Evolutionary conservation across 2,888 invertebrate species (phyloP), one percentile per base, ranked within the genome.

Genomic region (Scrobipalpa atriplicella): DNA sequence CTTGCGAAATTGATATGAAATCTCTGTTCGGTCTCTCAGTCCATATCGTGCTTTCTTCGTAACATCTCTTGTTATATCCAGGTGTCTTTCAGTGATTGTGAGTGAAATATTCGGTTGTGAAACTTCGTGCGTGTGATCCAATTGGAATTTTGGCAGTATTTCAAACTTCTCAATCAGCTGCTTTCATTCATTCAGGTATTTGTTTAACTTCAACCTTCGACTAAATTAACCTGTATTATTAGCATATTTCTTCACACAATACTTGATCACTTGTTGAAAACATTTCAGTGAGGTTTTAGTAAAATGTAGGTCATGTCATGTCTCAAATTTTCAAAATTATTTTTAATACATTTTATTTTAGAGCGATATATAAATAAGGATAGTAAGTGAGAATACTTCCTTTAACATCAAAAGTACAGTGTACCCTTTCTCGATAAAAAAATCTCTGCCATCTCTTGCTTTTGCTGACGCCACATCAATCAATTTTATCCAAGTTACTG

Each of bases 1-100:
- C 82, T 84, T 86, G 87, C 81, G 85, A 88, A 89, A 88, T 88
- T 86, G 82, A 85, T 85, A 80, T 85, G 85, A 87, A 85, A 87
- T 87, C 80, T 85, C 79, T 78, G 72, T 75, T 77, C 77, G 77
- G 78, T 78, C 79, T 73, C 62, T 69, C 65, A 67, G 65, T 69
- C 79, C 78, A 77, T 77, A 75, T 76, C 70, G 75, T 74, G 72
- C 74, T 77, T 80, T 81, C 72, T 73, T 75, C 16, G 66, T 39
- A 38, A 41, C 51, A 64, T 68, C 66, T 64, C 18, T 66, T 63
- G 68, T 52, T 51, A 52, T n/a, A 64, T 18, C 38, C 39, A 43
- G 41, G 11, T 62, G 21, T 62, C 1, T 16, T 54, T n/a, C n/a
- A n/a, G 60, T 62, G 21, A 13, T 65, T 51, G 38, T 21, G 58